Conservation (phyloP, 1,140 invertebrate genomes). For the Leguminivora glycinivorella region DNA sequence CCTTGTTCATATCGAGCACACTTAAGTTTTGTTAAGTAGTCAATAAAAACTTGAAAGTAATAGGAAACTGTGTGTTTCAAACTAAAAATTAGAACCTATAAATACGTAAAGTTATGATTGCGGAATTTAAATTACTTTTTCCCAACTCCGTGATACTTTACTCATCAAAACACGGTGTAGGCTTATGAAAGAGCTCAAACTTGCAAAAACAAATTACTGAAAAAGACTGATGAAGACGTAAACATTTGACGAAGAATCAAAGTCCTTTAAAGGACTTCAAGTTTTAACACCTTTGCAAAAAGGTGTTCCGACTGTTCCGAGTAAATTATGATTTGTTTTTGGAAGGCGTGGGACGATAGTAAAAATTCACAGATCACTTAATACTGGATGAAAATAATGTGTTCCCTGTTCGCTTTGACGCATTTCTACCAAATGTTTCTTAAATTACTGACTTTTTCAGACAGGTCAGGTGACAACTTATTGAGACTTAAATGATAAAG, state of each 20-base stretch:
- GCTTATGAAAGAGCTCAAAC: slow-evolving; percentile 12
- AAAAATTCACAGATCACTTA: neutral
- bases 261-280: slow-evolving; percentile 18
- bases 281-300: slow-evolving; percentile 28
- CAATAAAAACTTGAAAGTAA: neutral
- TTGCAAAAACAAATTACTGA: slow-evolving; percentile 22
- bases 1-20: too few relatives aligned
- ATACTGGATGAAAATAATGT: neutral
- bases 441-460: too few relatives aligned
- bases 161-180: slow-evolving; percentile 24
- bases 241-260: slow-evolving; percentile 26
- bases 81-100: neutral
- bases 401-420: too few relatives aligned
- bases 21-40: neutral
- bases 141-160: slow-evolving; percentile 7
- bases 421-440: too few relatives aligned
- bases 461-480: too few relatives aligned
- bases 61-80: neutral
- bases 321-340: slow-evolving; percentile 29
- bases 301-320: slow-evolving; percentile 1
- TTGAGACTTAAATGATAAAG: too few relatives aligned
- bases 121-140: neutral
- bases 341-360: neutral
- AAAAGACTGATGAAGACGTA: slow-evolving; percentile 12
- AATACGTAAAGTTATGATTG: neutral